Base-by-base conservation (phyloP, 2,113 vertebrate genomes). In the Meles meles region DNA sequence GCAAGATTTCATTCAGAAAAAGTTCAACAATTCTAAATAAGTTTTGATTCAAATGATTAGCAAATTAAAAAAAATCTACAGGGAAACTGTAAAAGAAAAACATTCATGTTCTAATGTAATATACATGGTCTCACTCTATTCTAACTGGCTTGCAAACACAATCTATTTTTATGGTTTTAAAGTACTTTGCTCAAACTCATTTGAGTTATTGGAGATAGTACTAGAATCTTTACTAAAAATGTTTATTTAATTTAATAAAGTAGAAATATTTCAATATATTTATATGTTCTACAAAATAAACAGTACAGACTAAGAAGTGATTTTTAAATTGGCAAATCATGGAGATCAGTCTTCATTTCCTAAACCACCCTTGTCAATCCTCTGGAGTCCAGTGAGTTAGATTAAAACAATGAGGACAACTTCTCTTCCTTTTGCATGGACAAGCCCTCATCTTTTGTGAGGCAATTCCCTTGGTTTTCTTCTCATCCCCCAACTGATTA, bases 241-340 rank as follows among this genome's bases (percentile, higher is more conserved):
- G n/a, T 91, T 72, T 91, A 80, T 80, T 96, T 79, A 96, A 89
- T 79, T 87, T 80, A 92, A 39, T 88, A 69, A 90, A 93, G 25
- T 20, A 80, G 34, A 96, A 76, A 55, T 91, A 96, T 61, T 72
- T 67, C n/a, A 87, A 86, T 7, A 59, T 49, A 49, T 20, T 82
- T 57, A 39, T 27, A 72, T 90, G 20, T 67, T 91, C 47, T 96
- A 82, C 39, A 63, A 96, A 96, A 88, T 57, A 92, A 96, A 88
- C 61, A 82, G 85, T 20, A 81, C 4, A 84, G 69, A 90, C 34
- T 76, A 83, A 88, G 52, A 57, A 82, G n/a, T 47, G 18, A 84
- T 88, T 94, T 87, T 90, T 61, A 95, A 67, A 88, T n/a, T 61
- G 29, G 31, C 69, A 96, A 93, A 61, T 87, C 91, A 94, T 1